phyloP scores from a whole-genome alignment of 2,797 vertebrate species.

The Lepidocolaptes lacrymiger region DNA sequence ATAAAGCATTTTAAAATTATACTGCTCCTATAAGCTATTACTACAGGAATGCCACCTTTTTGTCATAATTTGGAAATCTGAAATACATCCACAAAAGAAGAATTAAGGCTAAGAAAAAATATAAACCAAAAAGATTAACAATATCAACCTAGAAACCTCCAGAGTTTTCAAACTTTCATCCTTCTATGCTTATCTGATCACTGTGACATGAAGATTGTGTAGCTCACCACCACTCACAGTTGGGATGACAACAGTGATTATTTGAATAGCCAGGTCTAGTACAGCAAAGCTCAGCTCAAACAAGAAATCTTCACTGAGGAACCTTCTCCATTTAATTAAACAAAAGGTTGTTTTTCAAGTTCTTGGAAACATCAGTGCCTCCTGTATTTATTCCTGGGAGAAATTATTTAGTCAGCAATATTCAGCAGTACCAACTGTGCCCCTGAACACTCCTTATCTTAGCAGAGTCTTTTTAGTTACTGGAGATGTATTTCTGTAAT shows the following conservation, averaged over 20 bases:
- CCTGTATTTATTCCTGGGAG: background rate
- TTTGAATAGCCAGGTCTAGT: background rate
- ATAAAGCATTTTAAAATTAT: background rate
- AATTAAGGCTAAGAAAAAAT: background rate
- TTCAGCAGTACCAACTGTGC: background rate
- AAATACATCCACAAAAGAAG: background rate
- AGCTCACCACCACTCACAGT: background rate
- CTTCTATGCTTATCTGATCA: background rate
- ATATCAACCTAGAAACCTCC: background rate
- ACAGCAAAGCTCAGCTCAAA: background rate
- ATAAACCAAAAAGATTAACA: background rate
- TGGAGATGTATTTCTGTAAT: background rate
- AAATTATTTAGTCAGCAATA: background rate
- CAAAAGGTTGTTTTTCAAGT: background rate
- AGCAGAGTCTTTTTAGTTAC: background rate
- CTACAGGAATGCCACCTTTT: rapidly evolving
- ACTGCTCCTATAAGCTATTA: background rate
- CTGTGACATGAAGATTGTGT: background rate
- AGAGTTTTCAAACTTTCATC: background rate
- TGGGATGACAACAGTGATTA: background rate
- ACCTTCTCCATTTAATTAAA: background rate
- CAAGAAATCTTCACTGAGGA: background rate
- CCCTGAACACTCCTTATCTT: background rate
- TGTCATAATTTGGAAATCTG: background rate
- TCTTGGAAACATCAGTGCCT: background rate